Evolutionary conservation across 2,797 vertebrate genomes (phyloP).

Genomic region (Sternotherus odoratus): DNA sequence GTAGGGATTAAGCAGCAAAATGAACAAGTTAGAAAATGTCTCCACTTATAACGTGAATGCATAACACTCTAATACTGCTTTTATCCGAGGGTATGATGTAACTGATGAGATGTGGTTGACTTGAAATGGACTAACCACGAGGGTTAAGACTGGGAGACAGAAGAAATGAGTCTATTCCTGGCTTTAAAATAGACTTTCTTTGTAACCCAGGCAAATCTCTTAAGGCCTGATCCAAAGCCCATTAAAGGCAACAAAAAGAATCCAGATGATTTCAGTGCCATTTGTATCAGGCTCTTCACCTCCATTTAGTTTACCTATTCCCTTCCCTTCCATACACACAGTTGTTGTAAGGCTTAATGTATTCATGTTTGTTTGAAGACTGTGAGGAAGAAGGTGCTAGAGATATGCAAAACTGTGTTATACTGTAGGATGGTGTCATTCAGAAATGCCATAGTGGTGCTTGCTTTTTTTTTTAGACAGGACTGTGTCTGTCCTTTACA

Average conservation of each 20-base stretch:
- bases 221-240: background rate
- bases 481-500: background rate
- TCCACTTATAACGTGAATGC: background rate
- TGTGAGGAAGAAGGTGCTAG: background rate
- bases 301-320: background rate
- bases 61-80: background rate
- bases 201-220: background rate
- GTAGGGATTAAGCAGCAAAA: slow-evolving; percentile 44
- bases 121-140: background rate
- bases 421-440: background rate
- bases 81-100: background rate
- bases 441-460: background rate
- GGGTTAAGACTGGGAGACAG: background rate
- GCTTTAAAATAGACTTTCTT: background rate
- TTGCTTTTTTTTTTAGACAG: background rate
- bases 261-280: background rate
- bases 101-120: background rate
- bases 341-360: background rate
- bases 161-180: background rate
- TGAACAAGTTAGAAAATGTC: slow-evolving; percentile 10
- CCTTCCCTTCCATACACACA: background rate
- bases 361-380: background rate
- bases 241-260: background rate
- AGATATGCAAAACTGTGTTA: background rate
- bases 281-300: background rate